Percentiles rank a stretch among this genome's conserved stretches.
These are phyloP conservation scores for Lypha dubia DNA, from an alignment of 2,888 invertebrate genomes.

Conservation along the genomic window DNA sequence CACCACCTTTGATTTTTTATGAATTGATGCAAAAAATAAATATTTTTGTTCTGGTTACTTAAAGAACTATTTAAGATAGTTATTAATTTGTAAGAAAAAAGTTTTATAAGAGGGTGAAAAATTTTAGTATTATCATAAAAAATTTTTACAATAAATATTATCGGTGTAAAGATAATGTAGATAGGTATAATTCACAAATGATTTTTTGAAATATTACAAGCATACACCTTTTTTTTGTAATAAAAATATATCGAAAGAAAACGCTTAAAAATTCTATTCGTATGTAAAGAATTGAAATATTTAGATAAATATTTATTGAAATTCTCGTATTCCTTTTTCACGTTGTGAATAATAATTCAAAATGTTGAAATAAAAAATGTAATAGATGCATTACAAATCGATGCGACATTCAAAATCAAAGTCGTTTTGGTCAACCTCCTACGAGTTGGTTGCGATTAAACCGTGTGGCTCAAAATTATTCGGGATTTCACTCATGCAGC, in stretches of 20 bases:
- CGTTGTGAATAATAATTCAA: too few species aligned
- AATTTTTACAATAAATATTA: constrained; percentile 39
- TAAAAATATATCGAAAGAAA: background rate
- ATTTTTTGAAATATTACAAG: background rate
- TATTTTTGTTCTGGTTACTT: background rate
- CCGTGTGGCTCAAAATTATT: too few species aligned
- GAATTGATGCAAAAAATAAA: background rate
- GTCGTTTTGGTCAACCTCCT: too few species aligned
- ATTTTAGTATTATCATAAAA: constrained; percentile 26
- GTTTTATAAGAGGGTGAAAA: constrained; percentile 6
- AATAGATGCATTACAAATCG: too few species aligned
- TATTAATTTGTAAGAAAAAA: background rate
- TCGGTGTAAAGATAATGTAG: background rate
- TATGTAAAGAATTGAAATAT: too few species aligned
- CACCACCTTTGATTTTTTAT: constrained; percentile 80
- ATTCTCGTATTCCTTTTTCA: too few species aligned
- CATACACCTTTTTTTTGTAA: background rate
- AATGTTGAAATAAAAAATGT: too few species aligned
- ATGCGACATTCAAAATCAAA: too few species aligned
- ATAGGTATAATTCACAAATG: constrained; percentile 35
- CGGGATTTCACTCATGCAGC: too few species aligned
- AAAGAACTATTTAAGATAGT: background rate
- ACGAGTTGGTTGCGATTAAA: too few species aligned
- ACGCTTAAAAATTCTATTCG: too few species aligned
- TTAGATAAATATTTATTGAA: too few species aligned